Percentiles rank a stretch among this genome's conserved stretches.
phyloP scores from a whole-genome alignment of 2,113 vertebrate genomes.

The Xiphorhynchus elegans region DNA sequence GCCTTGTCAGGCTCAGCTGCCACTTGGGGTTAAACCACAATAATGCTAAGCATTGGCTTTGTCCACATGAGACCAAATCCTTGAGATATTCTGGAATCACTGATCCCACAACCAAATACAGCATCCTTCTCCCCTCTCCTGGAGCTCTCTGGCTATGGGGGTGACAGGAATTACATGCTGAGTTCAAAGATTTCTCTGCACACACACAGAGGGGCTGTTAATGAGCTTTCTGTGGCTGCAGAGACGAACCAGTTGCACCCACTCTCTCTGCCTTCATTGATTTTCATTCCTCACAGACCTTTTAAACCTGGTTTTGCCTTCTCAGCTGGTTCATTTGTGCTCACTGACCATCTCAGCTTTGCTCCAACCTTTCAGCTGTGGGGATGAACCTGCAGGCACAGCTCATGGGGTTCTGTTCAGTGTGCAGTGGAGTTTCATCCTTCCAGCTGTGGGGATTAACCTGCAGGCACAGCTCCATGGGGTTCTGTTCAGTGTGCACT shows the following conservation, averaged over 20 bases:
- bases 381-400: too few relatives aligned
- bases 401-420: too few relatives aligned
- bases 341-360: background rate
- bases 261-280: fast-evolving
- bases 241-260: background rate
- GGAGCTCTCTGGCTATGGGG: background rate
- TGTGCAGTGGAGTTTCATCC: background rate
- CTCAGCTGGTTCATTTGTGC: background rate
- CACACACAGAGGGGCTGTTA: background rate
- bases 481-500: too few relatives aligned
- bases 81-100: background rate
- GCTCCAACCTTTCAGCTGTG: background rate
- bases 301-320: background rate
- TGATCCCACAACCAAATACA: background rate
- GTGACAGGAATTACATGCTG: background rate
- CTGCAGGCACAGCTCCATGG: too few relatives aligned
- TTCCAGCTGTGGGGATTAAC: too few relatives aligned
- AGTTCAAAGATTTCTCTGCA: background rate
- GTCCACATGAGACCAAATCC: background rate
- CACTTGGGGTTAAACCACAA: background rate
- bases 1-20: background rate
- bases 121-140: background rate
- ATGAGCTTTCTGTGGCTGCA: background rate
- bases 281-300: background rate
- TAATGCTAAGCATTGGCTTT: background rate